phyloP scores from a whole-genome alignment of 2,797 vertebrate species.

The Xenentodon cancila region DNA sequence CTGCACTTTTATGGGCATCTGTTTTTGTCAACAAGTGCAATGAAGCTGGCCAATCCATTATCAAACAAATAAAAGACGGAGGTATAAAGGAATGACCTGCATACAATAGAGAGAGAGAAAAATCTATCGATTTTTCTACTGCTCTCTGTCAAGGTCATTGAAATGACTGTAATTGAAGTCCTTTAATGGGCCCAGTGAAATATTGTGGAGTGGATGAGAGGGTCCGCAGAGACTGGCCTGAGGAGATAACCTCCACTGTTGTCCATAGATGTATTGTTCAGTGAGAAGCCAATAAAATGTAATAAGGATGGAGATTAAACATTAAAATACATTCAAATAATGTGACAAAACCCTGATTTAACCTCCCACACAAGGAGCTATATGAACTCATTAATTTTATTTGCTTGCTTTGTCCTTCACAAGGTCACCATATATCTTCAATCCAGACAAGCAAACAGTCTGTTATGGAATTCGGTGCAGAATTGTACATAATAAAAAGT shows the following conservation, averaged over 20 bases:
- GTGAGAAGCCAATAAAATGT: slow-evolving; percentile 24
- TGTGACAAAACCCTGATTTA: slow-evolving; percentile 53
- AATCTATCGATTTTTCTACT: slow-evolving; percentile 66
- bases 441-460: slow-evolving; percentile 43
- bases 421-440: slow-evolving; percentile 53
- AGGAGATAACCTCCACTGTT: slow-evolving; percentile 34
- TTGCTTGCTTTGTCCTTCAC: slow-evolving; percentile 38
- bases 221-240: slow-evolving; percentile 22
- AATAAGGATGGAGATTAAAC: slow-evolving; percentile 40
- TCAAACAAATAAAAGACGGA: slow-evolving; percentile 45
- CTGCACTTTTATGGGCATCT: slow-evolving; percentile 41
- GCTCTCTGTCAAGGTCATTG: slow-evolving; percentile 71
- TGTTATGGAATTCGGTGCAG: slow-evolving; percentile 20
- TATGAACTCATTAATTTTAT: slow-evolving; percentile 43
- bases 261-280: slow-evolving; percentile 16
- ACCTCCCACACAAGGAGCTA: slow-evolving; percentile 6
- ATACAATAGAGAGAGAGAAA: slow-evolving; percentile 17
- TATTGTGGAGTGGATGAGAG: slow-evolving; percentile 42
- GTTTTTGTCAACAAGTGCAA: slow-evolving; percentile 52
- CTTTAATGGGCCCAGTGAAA: slow-evolving; percentile 62
- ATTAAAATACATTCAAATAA: slow-evolving; percentile 42
- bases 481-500: slow-evolving; percentile 28
- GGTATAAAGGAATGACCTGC: slow-evolving; percentile 33
- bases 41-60: slow-evolving; percentile 51
- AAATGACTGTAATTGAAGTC: slow-evolving; percentile 69